Evolutionary conservation across 2,113 vertebrate species (phyloP), one percentile per base, ranked within the genome.

Genomic region (Rhegmatorhina hoffmannsi): DNA sequence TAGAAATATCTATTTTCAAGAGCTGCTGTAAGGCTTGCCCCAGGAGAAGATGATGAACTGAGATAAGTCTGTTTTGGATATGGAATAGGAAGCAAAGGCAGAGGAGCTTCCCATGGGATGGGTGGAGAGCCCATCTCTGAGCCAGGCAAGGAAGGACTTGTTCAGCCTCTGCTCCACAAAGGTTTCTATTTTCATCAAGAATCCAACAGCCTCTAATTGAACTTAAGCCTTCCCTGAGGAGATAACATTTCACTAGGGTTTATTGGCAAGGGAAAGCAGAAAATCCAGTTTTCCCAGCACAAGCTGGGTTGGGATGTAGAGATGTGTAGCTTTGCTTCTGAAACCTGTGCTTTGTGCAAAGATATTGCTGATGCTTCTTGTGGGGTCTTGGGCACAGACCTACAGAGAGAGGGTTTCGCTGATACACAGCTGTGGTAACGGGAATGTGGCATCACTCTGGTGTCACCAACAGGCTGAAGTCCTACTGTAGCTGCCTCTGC

Each of bases 391-490:
- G 46, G 70, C 84, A 73, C 11, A 69, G 34, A 7, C 50, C 38
- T 24, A 21, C 29, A 36, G 66, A 58, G 38, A 69, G 28, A 29
- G 33, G 16, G 7, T 34, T 87, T 69, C 0, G 0, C 15, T 60
- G 23, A 44, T 21, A 11, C 23, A 9, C 5, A 4, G 67, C 59
- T 77, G 38, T 1, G 3, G 36, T 33, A 56, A 36, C 0, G 0
- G 63, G 33, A 76, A 47, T 0, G 4, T n/a, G 25, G 13, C 34
- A 34, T 38, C 60, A 29, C 29, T 38, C 38, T 60, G 46, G 68
- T 59, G 73, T 74, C 46, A 36, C 53, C 29, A 7, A 0, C 1
- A 74, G 64, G 20, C 33, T 84, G 34, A 69, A 56, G 36, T 52
- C 44, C 24, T 49, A 1, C 43, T 7, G 6, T 3, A 2, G 31